Base-by-base conservation (phyloP, 2,888 invertebrate genomes). In the Tetragnatha montana region DNA sequence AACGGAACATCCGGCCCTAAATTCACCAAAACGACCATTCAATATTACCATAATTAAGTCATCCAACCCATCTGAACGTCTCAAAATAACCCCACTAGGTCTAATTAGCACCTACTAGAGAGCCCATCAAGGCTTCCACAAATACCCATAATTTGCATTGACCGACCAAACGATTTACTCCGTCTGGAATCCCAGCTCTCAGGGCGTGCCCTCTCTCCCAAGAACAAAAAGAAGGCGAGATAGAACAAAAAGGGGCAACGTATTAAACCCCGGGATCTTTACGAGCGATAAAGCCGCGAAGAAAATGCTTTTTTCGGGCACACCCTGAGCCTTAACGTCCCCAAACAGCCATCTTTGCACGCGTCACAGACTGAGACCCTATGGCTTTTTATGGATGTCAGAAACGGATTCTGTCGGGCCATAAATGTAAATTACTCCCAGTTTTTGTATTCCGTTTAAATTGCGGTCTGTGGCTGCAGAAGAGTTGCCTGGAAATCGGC, bases 281-380 rank as follows among this genome's bases (percentile, higher is more conserved):
- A 78, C 50, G 78, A 71, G 14, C 86, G 79, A 86, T 86, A 86
- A 86, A 86, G 70, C 47, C 19, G 21, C 17, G 73, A 68, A 83
- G 68, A 12, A 74, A 86, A 86, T 68, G 80, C 79, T 60, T 35
- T 50, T n/a, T 35, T 14, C 8, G 71, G 86, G 79, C 86, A 86
- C 86, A 80, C 86, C 86, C 86, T 86, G 1, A 7, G 79, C 78
- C 78, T 78, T 85, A 80, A 47, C 19, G 70, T 85, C 51, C 22
- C 50, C 78, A 71, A 60, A 78, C 21, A n/a, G 86, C 73, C 69
- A 76, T 68, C 35, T 70, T 71, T 79, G 10, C 22, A 21, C 51
- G 8, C 49, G 21, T 60, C 80, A 74, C 74, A 74, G 21, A 21
- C 22, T 35, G 50, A 69, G 70, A 49, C 21, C 78, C 22, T 47